phyloP scores from a whole-genome alignment of 2,797 vertebrate species.

The Phataginus tricuspis region DNA sequence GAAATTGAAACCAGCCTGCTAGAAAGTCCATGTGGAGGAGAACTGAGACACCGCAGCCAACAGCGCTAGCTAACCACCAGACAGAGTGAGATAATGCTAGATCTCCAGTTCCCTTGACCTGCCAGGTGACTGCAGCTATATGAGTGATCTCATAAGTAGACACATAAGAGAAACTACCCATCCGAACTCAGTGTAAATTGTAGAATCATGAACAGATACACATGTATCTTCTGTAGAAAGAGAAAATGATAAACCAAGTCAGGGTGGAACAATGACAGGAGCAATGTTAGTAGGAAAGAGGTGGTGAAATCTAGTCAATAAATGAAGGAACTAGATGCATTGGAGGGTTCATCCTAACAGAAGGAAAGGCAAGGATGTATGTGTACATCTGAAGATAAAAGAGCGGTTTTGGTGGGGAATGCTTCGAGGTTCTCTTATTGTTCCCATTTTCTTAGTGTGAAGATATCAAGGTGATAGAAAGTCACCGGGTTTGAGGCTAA shows the following conservation, averaged over 20 bases:
- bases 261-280: not conserved
- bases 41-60: not conserved
- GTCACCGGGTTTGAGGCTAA: not conserved
- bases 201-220: not conserved
- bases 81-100: not conserved
- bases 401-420: not conserved
- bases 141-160: not conserved
- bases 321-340: not conserved
- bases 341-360: not conserved
- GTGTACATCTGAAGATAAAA: not conserved
- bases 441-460: not conserved
- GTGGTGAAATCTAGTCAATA: not conserved
- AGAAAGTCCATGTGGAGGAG: not conserved
- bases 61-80: not conserved
- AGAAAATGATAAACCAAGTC: not conserved
- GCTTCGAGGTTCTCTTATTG: not conserved
- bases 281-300: not conserved
- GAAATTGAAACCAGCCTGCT: not conserved
- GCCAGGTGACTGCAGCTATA: not conserved
- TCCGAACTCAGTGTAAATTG: not conserved
- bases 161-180: not conserved
- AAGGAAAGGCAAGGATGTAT: not conserved
- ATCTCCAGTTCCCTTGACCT: not conserved
- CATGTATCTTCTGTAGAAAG: not conserved
- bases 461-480: not conserved